Base-by-base conservation (phyloP, 1,140 invertebrate genomes). In the Pseudobourletiella spinata region DNA sequence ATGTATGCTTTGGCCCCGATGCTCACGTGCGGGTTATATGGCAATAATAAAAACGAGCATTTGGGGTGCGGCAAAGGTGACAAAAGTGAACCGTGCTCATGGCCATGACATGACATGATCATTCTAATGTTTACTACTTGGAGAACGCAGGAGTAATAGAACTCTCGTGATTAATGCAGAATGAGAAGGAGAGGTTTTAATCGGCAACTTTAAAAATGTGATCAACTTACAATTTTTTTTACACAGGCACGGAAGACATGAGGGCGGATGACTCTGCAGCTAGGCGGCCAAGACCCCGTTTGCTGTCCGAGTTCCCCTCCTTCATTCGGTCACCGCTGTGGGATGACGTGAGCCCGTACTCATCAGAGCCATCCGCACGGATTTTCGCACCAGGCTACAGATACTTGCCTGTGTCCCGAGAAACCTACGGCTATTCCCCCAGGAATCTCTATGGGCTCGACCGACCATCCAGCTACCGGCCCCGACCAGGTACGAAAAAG, bases 381-480 rank as follows among this genome's bases (percentile, higher is more conserved):
- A 69, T 69, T 44, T 52, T 59, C 46, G 42, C 64, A 39, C 67
- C 67, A 35, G 67, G 67, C 30, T 67, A 67, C 82, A 85, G 88
- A 78, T 91, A 91, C 78, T 79, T 88, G 74, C 88, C 88, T 67
- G 61, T 91, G 69, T 88, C 88, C 75, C 84, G 88, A 69, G 88
- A 91, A 73, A 87, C 84, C 72, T 91, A 91, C 77, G 88, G 88
- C 63, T 89, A 90, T 77, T 87, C 87, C 64, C 88, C 88, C 68
- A 83, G 88, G 75, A 82, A 86, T 74, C 85, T 91, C 79, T 89
- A 88, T 75, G 84, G 86, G 67, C 32, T 52, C 18, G 64, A 62
- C 25, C 32, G 52, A 14, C 65, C 59, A 39, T 28, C 60, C 20
- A 57, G 30, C 52, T 67, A 67, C 51, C 56, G 51, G 18, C 61